Conservation (phyloP, 2,888 invertebrate genomes). For the Amiota communis region DNA sequence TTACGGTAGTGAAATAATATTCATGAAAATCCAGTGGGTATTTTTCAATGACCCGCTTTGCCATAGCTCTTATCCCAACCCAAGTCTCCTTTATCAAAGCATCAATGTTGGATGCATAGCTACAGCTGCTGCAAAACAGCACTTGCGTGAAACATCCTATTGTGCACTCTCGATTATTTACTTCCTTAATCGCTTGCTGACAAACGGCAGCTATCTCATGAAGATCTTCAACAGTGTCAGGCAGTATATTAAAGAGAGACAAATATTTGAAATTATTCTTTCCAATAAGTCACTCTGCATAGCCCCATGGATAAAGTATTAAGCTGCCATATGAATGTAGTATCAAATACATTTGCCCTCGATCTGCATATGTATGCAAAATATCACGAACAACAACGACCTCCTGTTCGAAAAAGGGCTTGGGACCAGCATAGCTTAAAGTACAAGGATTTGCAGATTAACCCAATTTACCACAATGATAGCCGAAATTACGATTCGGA, state of each 20-base stretch:
- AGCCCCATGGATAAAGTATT: slow-evolving; percentile 66
- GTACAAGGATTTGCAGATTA: slow-evolving; percentile 73
- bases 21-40: slow-evolving; percentile 46
- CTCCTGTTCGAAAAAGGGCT: slow-evolving; percentile 79
- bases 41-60: slow-evolving; percentile 50
- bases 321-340: slow-evolving; percentile 61
- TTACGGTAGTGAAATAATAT: slow-evolving; percentile 26
- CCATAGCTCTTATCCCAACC: slow-evolving; percentile 69
- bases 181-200: slow-evolving; percentile 64
- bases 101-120: slow-evolving; percentile 75
- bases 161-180: slow-evolving; percentile 64
- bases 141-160: slow-evolving; percentile 64
- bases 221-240: slow-evolving; percentile 72
- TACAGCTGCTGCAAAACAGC: slow-evolving; percentile 75
- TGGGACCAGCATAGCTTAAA: slow-evolving; percentile 76
- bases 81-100: slow-evolving; percentile 77
- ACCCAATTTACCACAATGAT: slow-evolving; percentile 75
- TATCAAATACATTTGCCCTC: slow-evolving; percentile 70
- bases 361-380: slow-evolving; percentile 70
- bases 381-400: slow-evolving; percentile 75
- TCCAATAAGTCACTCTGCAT: slow-evolving; percentile 50
- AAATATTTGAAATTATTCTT: background rate
- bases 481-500: slow-evolving; percentile 79
- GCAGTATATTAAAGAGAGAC: slow-evolving; percentile 57
- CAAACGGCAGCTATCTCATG: slow-evolving; percentile 66